A percentile compares a stretch with the other conserved stretches of the same genome.
phyloP scores from a whole-genome alignment of 2,797 vertebrate species.

The Crypturellus tataupa region DNA sequence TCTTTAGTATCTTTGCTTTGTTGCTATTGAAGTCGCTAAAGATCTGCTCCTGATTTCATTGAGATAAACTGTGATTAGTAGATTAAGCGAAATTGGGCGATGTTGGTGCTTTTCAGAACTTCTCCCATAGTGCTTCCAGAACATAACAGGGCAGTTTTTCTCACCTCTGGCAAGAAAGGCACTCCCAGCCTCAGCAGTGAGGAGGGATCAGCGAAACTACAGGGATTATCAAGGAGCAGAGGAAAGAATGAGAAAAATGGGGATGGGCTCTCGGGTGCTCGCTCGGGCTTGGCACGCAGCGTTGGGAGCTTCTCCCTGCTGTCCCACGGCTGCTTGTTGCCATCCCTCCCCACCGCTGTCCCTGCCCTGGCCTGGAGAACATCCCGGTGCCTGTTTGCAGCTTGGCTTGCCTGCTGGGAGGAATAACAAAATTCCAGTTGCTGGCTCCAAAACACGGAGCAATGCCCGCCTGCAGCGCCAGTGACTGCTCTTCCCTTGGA shows the following conservation, averaged over 20 bases:
- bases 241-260: conserved; percentile 23
- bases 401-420: not conserved
- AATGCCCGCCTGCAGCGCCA: not conserved
- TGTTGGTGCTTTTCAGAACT: not conserved
- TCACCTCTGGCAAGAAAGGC: not conserved
- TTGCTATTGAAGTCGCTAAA: not conserved
- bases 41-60: not conserved
- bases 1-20: not conserved
- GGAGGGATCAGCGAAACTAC: not conserved
- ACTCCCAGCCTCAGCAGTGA: not conserved
- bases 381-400: not conserved
- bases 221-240: not conserved
- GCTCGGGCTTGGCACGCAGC: not conserved
- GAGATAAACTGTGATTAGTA: not conserved
- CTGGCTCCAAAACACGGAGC: not conserved
- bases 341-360: not conserved
- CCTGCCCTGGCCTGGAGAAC: not conserved
- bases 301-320: not conserved
- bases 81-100: not conserved
- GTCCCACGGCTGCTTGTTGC: not conserved
- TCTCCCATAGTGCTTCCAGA: not conserved
- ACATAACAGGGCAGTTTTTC: not conserved
- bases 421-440: not conserved
- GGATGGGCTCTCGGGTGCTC: not conserved
- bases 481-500: not conserved